These are phyloP conservation scores for Chaunax sp. DNA, from an alignment of 2,797 vertebrate species.

Conservation along the genomic window DNA sequence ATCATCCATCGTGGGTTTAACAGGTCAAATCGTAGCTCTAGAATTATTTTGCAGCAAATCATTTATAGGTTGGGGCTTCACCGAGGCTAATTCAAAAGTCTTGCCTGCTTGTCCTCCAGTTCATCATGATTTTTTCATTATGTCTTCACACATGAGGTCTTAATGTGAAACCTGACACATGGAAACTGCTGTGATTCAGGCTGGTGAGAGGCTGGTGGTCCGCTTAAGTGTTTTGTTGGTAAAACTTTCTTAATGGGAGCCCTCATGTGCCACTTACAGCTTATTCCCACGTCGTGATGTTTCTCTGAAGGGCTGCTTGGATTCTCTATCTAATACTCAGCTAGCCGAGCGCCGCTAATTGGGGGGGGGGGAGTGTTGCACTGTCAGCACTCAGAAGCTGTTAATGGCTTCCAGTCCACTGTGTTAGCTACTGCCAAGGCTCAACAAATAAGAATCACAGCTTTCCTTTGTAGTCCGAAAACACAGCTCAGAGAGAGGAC, in stretches of 20 bases:
- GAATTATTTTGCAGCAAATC: no score
- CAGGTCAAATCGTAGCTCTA: no score
- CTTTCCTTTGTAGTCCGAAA: constrained; percentile 31
- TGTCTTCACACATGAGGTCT: no score
- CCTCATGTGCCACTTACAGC: constrained; percentile 46
- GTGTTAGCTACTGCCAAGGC: constrained; percentile 51
- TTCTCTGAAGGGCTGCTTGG: constrained; percentile 62
- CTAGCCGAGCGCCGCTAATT: constrained; percentile 64
- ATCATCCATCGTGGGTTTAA: no score
- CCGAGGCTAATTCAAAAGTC: no score
- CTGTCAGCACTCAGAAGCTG: constrained; percentile 76
- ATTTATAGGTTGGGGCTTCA: no score
- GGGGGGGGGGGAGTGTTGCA: constrained; percentile 57
- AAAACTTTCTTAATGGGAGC: constrained; percentile 30
- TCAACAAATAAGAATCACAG: constrained; percentile 46
- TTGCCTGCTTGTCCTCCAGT: no score
- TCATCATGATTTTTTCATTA: no score
- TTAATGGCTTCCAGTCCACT: constrained; percentile 77
- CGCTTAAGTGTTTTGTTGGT: constrained; percentile 38
- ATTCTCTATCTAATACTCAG: constrained; percentile 48
- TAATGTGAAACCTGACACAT: no score
- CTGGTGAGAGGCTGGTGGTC: constrained; percentile 32
- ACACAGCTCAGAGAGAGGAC: constrained; percentile 12
- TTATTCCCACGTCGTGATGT: constrained; percentile 46
- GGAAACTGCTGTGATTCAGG: not conserved